phyloP scores from a whole-genome alignment of 2,797 vertebrate genomes.

The Liasis olivaceus region DNA sequence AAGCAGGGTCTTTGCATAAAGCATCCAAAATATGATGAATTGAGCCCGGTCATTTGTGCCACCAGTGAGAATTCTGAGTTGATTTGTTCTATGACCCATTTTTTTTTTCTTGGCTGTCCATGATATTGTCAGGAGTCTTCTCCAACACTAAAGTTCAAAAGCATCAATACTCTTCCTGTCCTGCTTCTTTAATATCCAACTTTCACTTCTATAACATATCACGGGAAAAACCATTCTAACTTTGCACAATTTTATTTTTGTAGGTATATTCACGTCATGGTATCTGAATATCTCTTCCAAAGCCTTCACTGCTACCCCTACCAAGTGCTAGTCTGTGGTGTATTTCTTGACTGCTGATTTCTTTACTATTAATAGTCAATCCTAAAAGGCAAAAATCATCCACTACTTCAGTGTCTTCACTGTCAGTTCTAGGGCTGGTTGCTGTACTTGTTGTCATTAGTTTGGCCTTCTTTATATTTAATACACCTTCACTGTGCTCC shows the following conservation, averaged over 20 bases:
- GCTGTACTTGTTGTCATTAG: neutral
- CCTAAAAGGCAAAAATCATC: neutral
- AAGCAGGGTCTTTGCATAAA: no score
- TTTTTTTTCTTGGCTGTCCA: no score
- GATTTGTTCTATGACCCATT: no score
- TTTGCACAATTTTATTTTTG: neutral
- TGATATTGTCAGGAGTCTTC: no score
- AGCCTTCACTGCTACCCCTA: neutral
- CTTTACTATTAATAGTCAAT: neutral
- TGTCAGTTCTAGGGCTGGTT: neutral
- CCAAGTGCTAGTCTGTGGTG: neutral
- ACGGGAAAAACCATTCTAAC: no score
- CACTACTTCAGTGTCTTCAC: neutral
- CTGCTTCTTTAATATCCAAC: no score
- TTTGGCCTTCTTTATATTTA: neutral
- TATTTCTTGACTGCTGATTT: neutral
- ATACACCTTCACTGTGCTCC: neutral
- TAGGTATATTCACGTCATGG: neutral
- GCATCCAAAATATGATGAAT: no score
- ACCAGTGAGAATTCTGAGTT: no score
- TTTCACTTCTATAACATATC: no score
- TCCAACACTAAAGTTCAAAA: no score
- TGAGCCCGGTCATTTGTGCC: no score
- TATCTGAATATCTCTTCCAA: neutral
- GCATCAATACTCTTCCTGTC: no score